A percentile compares a stretch with the other conserved stretches of the same genome.
Conservation (phyloP, 2,113 vertebrate species). For the Oncorhynchus clarkii region DNA sequence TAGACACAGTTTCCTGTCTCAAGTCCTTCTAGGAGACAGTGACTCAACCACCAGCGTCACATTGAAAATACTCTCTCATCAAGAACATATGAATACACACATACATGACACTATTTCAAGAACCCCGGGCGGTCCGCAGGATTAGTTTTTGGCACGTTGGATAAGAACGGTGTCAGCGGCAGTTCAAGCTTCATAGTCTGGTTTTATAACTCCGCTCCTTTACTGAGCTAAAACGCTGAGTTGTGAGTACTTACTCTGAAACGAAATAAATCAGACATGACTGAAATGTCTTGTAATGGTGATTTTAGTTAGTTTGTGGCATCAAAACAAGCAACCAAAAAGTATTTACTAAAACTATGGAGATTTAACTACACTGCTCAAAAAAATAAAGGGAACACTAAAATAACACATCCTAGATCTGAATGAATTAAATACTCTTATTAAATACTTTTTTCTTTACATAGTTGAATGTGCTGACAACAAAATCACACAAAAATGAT, state of each 20-base stretch:
- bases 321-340: not conserved
- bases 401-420: too few species aligned
- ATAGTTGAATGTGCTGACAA: too few species aligned
- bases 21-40: too few species aligned
- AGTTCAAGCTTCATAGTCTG: not conserved
- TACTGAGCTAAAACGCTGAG: too few species aligned
- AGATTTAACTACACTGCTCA: too few species aligned
- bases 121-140: not conserved
- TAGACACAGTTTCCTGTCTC: too few species aligned
- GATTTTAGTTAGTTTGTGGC: not conserved
- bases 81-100: slow-evolving; percentile 1
- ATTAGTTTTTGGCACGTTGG: not conserved
- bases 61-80: not conserved
- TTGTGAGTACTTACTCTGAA: not conserved
- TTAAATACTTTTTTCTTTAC: too few species aligned
- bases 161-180: not conserved
- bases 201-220: too few species aligned
- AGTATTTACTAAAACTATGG: not conserved
- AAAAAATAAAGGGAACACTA: too few species aligned
- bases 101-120: not conserved
- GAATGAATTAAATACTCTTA: too few species aligned
- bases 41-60: not conserved
- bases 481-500: too few species aligned
- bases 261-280: not conserved
- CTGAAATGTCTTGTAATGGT: not conserved